A percentile compares a stretch with the other conserved stretches of the same genome.
These are phyloP conservation scores for roundworm (Caenorhabditis elegans) DNA, from an alignment of 1,140 invertebrate genomes.

Conservation along the genomic window DNA sequence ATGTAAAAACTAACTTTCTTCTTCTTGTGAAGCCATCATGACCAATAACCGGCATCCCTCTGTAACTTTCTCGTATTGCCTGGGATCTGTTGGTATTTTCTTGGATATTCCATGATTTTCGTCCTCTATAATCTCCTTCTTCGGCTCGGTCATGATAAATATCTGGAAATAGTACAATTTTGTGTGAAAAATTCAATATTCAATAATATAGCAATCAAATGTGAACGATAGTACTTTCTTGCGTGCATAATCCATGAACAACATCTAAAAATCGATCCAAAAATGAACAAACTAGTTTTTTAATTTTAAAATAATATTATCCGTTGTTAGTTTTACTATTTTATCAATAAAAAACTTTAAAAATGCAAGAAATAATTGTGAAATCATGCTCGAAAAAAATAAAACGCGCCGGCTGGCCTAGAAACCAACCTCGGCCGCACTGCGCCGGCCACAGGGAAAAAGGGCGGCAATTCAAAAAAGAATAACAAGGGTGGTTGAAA, in stretches of 20 bases:
- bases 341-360: too few species aligned
- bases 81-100: not conserved
- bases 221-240: too few species aligned
- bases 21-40: conserved; percentile 12
- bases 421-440: not conserved
- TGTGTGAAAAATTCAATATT: too few species aligned
- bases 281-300: too few species aligned
- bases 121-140: not conserved
- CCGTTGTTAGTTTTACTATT: too few species aligned
- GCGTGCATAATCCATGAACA: too few species aligned
- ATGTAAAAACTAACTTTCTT: not conserved
- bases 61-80: not conserved
- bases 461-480: not conserved
- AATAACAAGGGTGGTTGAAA: too few species aligned
- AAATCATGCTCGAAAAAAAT: not conserved
- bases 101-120: not conserved
- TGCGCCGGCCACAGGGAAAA: not conserved
- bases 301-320: too few species aligned
- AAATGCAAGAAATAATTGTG: not conserved
- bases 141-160: not conserved
- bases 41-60: conserved; percentile 38
- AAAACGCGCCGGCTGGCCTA: not conserved
- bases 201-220: too few species aligned
- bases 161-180: not conserved
- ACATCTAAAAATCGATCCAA: too few species aligned